Evolutionary conservation across 2,888 invertebrate species (phyloP), one percentile per base, ranked within the genome.

Genomic region (Melieria omissa): DNA sequence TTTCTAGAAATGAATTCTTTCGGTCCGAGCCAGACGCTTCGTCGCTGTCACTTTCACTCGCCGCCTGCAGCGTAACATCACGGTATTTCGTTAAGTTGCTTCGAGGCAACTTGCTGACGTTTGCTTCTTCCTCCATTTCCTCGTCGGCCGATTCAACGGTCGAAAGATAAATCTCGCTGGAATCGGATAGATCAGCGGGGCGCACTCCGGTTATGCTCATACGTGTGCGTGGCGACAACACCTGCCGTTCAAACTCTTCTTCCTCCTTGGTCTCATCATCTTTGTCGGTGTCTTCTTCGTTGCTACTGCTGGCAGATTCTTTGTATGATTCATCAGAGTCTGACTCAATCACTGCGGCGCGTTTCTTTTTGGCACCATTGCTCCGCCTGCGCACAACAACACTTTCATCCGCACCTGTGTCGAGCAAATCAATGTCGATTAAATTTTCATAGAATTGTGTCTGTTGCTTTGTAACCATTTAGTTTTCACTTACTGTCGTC

Each of bases 191-290:
- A 61, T 85, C 84, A 3, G 74, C 65, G 0, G 85, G 86, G 4
- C 85, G 80, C n/a, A 84, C 73, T 0, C 87, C 86, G 0, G 85
- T 85, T 3, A 86, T 86, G 60, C 86, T 86, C 84, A 85, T 84
- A 0, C 86, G 80, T 0, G 86, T 87, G 61, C 82, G 77, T 12
- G 87, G 87, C 0, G 86, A 87, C 0, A 85, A 62, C 0, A 80
- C 82, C 0, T 79, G 78, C 3, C 73, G 68, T 41, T 86, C 86
- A 41, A 81, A 41, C 55, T 81, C 79, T 1, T 77, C 74, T 14
- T 76, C 74, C 7, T 83, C 83, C 1, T 79, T 79, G 14, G 75
- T 74, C 3, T 81, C 58, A n/a, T 84, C 85, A 42, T 79, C 47
- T 29, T 79, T 29, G 29, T 29, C 29, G 29, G 29, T 29, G 29